Evolutionary conservation across 2,888 invertebrate species (phyloP).

Genomic region (Drosophila kambysellisi): DNA sequence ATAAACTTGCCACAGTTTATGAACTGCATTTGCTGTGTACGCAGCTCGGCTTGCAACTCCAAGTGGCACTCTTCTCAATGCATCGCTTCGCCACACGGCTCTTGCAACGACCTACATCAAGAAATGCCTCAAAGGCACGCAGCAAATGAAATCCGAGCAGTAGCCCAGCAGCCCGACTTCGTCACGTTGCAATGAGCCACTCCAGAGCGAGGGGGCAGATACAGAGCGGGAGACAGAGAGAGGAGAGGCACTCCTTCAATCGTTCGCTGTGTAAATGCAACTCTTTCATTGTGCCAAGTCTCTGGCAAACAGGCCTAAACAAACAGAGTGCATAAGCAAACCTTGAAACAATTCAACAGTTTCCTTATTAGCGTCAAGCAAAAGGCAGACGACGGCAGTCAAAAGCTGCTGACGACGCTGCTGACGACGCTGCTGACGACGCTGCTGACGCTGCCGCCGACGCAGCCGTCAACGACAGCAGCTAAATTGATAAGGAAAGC

Average conservation of each 20-base stretch:
- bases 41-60: constrained; percentile 21
- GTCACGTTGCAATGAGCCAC: constrained; percentile 70
- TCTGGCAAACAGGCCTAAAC: constrained; percentile 70
- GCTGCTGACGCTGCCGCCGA: constrained; percentile 5
- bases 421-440: constrained; percentile 11
- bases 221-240: background rate
- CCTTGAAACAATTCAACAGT: constrained; percentile 78
- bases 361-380: constrained; percentile 71
- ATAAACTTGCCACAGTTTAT: constrained; percentile 74
- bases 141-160: constrained; percentile 40
- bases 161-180: constrained; percentile 51
- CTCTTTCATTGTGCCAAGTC: constrained; percentile 74
- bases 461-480: background rate
- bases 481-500: constrained; percentile 61
- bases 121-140: constrained; percentile 63
- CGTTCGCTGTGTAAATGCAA: constrained; percentile 64
- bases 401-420: background rate
- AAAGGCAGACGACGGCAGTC: constrained; percentile 37
- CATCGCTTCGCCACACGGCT: constrained; percentile 18
- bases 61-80: constrained; percentile 24
- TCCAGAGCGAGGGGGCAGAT: constrained; percentile 20
- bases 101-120: constrained; percentile 75
- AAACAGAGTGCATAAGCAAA: constrained; percentile 70
- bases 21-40: constrained; percentile 49
- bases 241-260: constrained; percentile 55